phyloP scores from a whole-genome alignment of 2,113 vertebrate genomes.

The Gulo gulo region DNA sequence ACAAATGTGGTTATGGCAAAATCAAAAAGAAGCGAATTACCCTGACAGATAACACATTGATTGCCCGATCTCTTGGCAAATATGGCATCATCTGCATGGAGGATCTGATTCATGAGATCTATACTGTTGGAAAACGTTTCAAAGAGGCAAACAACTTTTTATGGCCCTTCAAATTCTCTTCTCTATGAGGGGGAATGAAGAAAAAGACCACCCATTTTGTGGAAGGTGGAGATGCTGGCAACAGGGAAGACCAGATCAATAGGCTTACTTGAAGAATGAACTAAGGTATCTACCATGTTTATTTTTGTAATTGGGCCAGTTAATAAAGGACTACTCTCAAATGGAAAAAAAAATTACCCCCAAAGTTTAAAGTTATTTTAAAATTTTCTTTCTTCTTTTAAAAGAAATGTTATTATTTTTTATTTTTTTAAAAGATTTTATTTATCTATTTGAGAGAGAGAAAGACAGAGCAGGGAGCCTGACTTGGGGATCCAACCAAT shows the following conservation, averaged over 20 bases:
- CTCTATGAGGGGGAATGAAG: slow-evolving; percentile 97
- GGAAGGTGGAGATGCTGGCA: slow-evolving; percentile 97
- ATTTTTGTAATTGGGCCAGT: too few species aligned
- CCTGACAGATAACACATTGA: slow-evolving; percentile 50
- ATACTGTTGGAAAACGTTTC: slow-evolving; percentile 97
- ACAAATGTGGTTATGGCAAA: too few species aligned
- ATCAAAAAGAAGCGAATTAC: too few species aligned
- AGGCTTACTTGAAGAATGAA: slow-evolving; percentile 97
- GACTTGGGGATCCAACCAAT: too few species aligned
- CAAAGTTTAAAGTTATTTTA: too few species aligned
- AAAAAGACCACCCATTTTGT: slow-evolving; percentile 99
- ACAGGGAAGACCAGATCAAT: slow-evolving; percentile 99
- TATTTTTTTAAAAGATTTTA: too few species aligned
- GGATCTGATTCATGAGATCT: slow-evolving; percentile 98
- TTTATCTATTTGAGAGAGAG: too few species aligned
- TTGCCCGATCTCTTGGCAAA: slow-evolving; percentile 91
- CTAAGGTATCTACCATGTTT: slow-evolving; percentile 80
- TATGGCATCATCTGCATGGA: slow-evolving; percentile 95
- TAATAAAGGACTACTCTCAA: too few species aligned
- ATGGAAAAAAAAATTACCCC: too few species aligned
- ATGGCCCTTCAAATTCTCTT: slow-evolving; percentile 98
- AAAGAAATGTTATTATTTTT: not conserved
- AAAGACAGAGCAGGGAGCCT: too few species aligned
- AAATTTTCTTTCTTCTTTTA: too few species aligned
- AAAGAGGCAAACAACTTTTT: slow-evolving; percentile 97